Percentiles rank a stretch among this genome's conserved stretches.
Conservation (phyloP, 2,113 vertebrate genomes). For the Xenopus tropicalis region DNA sequence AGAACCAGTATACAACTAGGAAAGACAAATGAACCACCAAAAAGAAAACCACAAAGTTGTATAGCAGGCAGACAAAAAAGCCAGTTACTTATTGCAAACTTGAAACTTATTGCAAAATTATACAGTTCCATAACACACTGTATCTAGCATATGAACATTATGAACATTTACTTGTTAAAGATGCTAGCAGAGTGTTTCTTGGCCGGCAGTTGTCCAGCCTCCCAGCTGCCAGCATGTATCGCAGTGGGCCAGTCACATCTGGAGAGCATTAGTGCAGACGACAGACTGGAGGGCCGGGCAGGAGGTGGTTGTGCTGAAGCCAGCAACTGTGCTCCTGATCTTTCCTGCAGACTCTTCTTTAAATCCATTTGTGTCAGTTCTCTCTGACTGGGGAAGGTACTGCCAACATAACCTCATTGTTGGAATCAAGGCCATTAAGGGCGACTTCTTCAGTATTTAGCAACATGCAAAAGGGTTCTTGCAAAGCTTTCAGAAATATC, state of each 20-base stretch:
- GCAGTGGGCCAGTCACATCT: conserved; percentile 35
- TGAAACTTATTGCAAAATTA: no score
- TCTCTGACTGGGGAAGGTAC: conserved; percentile 7
- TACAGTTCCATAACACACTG: background rate
- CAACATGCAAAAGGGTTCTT: no score
- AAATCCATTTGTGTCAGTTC: conserved; percentile 14
- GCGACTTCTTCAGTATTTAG: background rate
- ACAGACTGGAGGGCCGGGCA: conserved; percentile 30
- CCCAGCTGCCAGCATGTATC: conserved; percentile 35
- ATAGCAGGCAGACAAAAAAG: no score
- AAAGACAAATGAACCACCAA: no score
- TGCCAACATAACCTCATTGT: conserved; percentile 39
- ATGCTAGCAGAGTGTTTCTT: conserved; percentile 18
- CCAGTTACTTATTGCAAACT: no score
- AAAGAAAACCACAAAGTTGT: no score
- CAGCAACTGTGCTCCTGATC: conserved; percentile 32
- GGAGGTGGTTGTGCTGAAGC: conserved; percentile 34
- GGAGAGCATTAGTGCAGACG: conserved; percentile 33
- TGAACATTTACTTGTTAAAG: conserved; percentile 21
- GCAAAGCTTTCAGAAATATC: no score
- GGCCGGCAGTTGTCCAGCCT: conserved; percentile 2
- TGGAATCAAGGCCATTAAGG: conserved; percentile 28
- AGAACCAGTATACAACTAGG: no score
- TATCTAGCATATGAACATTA: background rate
- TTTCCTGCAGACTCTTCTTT: conserved; percentile 29